Evolutionary conservation across 1,140 invertebrate genomes (phyloP), one percentile per base, ranked within the genome.

Genomic region (Brachionus calyciflorus): DNA sequence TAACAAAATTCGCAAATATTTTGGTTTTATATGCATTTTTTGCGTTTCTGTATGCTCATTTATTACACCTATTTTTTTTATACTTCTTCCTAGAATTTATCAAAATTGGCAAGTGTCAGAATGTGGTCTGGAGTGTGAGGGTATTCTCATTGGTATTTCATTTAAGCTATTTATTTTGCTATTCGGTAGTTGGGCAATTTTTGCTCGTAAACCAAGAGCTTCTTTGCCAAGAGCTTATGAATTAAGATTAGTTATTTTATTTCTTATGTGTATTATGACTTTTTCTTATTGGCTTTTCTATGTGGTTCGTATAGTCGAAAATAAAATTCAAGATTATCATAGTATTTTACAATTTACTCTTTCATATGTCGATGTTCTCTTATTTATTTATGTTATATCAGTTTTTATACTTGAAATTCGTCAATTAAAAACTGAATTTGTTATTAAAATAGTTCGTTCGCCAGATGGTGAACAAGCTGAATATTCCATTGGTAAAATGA

Each of bases 231-330:
- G 95, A 79, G 91, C 97, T 80, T 95, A 93, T 85, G 87, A 96
- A 44, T 94, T 95, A 82, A 88, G 93, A 80, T 90, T 93, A 0
- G 88, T 93, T 78, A 90, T 96, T 26, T 86, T 96, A 53, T 88
- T 93, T 12, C 88, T 98, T 41, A 90, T 96, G 21, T 90, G 94
- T 63, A 88, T 98, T 9, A 92, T 94, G 83, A 92, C 91, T 76
- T 94, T 96, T 86, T 91, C 93, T 12, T 97, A 93, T 86, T 99
- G 96, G 95, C 86, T 98, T 0, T 98, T 98, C 84, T 99, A 97
- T 82, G 90, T 93, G 79, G 93, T 95, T 49, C 90, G 96, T 87
- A 89, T 93, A 79, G 77, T 87, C 78, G 82, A 87, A 81, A 81
- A 84, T 78, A 76, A 82, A 80, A 78, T 83, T 76, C 78, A 82